Percentiles rank a stretch among this genome's conserved stretches.
Conservation (phyloP, 92 coral and sea anemone species). For the Umimayanthus kanabou region DNA sequence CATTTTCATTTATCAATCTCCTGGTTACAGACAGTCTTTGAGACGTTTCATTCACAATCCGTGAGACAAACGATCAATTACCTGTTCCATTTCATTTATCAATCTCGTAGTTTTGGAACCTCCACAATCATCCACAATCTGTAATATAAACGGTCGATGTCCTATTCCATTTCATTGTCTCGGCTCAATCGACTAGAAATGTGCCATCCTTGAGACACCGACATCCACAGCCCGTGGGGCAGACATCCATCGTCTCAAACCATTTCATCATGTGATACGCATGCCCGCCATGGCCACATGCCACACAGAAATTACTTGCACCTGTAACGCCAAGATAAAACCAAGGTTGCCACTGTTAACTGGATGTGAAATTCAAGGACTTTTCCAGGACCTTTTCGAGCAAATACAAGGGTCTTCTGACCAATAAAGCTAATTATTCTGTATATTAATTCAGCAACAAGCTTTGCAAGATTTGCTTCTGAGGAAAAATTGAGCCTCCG, state of each 20-base stretch:
- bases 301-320: slow-evolving; percentile 88
- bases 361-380: too few species aligned
- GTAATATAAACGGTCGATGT: too few species aligned
- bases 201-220: slow-evolving; percentile 77
- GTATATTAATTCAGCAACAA: too few species aligned
- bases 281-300: slow-evolving; percentile 99
- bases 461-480: too few species aligned
- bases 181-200: slow-evolving; percentile 49
- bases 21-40: background rate
- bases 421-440: too few species aligned
- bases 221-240: slow-evolving; percentile 98
- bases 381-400: too few species aligned
- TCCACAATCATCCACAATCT: too few species aligned
- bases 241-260: slow-evolving; percentile 91
- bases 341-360: too few species aligned
- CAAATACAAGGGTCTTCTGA: too few species aligned
- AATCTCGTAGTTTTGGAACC: too few species aligned
- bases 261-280: slow-evolving; percentile 89
- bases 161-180: background rate
- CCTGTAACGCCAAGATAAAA: slow-evolving; percentile 57
- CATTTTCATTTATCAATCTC: too few species aligned
- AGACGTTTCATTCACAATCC: background rate
- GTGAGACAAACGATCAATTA: background rate
- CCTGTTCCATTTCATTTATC: background rate
- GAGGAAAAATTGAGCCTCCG: too few species aligned